Evolutionary conservation across 2,797 vertebrate species (phyloP), one percentile per base, ranked within the genome.

Genomic region (Rhyacichthys aspro): DNA sequence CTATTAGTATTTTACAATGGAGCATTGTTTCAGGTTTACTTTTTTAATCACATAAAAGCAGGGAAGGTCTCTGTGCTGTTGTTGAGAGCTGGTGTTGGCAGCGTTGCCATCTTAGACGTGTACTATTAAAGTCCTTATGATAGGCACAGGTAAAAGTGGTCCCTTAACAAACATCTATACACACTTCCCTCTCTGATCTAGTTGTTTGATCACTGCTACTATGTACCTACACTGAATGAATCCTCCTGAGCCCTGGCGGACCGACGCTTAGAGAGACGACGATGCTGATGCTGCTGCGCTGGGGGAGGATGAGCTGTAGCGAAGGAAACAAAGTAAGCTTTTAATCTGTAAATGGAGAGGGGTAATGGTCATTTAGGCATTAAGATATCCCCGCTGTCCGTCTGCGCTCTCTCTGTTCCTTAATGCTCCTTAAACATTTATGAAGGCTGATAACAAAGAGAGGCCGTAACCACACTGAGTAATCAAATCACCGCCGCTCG

Each of bases 301-400:
- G 55, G 53, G 48, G 63, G 45, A 60, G 57, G 70, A 55, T 59
- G 75, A 77, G 79, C 28, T 55, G 74, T 19, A 61, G 82, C 47
- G 43, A 72, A 78, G 73, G 82, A 91, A 89, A 89, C 86, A 84
- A 88, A 90, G 87, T 91, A 92, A 92, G 91, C 91, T 92, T 92
- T 93, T 93, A 93, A 93, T 93, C 91, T 92, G 91, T 90, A 92
- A 93, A 93, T 92, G 89, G 91, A 88, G 80, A 81, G 69, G 82
- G 80, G 79, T 89, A 89, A 87, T 86, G 85, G 88, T 91, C 82
- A 88, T 90, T 91, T 86, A 90, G 81, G 86, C 86, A 86, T 90
- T 91, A 89, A 87, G 90, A 86, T 75, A 74, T 75, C 74, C 74
- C 52, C 67, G 67, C 83, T 72, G 71, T 76, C 80, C 23, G 42